A percentile compares a stretch with the other conserved stretches of the same genome.
phyloP scores from a whole-genome alignment of 2,888 invertebrate genomes.

The Patella depressa region DNA sequence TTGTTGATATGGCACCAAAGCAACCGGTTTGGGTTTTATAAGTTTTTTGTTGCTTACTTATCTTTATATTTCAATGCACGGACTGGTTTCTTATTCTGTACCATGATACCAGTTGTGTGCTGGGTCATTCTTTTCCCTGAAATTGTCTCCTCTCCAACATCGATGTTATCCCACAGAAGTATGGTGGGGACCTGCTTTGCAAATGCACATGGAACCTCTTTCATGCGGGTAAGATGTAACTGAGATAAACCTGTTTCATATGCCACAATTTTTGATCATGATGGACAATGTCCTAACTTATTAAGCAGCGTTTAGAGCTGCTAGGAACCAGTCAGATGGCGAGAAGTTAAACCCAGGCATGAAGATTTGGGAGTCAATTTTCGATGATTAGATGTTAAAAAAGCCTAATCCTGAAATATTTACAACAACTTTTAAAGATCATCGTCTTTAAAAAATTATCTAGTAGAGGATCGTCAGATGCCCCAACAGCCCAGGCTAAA shows the following conservation, averaged over 20 bases:
- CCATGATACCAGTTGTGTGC: slow-evolving; percentile 1
- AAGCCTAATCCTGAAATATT: no score
- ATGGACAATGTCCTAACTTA: not conserved
- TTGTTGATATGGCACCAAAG: not conserved
- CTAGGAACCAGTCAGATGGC: no score
- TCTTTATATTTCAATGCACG: not conserved
- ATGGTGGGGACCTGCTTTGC: not conserved
- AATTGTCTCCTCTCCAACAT: not conserved
- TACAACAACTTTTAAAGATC: not conserved
- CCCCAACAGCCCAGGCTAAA: not conserved
- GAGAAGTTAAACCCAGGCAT: no score
- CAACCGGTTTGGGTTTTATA: not conserved
- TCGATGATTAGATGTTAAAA: no score
- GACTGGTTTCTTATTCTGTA: not conserved
- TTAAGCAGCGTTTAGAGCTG: no score
- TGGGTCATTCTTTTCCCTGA: slow-evolving; percentile 7
- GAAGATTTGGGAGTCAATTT: no score
- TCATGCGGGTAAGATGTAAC: not conserved
- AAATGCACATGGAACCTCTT: not conserved
- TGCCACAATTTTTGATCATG: not conserved
- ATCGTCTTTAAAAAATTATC: not conserved
- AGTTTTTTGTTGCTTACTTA: not conserved
- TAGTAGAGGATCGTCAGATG: not conserved
- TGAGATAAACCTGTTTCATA: not conserved
- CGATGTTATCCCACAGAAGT: not conserved